Evolutionary conservation across 2,113 vertebrate species (phyloP).

Genomic region (Marmota monax): DNA sequence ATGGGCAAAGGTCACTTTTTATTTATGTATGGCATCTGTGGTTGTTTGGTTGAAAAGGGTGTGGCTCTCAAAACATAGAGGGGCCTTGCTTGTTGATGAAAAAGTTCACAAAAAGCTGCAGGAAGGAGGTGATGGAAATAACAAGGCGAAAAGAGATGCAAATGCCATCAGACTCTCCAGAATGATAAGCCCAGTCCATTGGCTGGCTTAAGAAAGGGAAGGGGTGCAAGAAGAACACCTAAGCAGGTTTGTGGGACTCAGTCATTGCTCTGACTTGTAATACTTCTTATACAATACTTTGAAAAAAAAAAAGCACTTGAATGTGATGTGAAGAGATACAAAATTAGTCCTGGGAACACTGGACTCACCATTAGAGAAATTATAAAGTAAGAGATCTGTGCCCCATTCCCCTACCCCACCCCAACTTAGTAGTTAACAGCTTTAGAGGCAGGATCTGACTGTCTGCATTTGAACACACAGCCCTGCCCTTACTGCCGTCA

Average conservation of each 20-base stretch:
- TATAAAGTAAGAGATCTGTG: neutral
- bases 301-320: neutral
- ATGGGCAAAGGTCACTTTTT: constrained; percentile 86
- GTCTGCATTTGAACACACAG: neutral
- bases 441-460: neutral
- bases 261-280: neutral
- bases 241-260: neutral
- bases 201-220: neutral
- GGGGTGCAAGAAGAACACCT: neutral
- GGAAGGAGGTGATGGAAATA: neutral
- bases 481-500: neutral
- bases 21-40: constrained; percentile 75
- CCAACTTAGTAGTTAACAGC: neutral
- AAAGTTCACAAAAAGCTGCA: neutral
- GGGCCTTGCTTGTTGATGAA: neutral
- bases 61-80: constrained; percentile 77
- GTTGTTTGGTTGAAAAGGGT: constrained; percentile 79
- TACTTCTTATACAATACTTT: neutral
- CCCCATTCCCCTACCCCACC: neutral
- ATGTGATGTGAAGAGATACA: neutral
- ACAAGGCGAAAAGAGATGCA: neutral
- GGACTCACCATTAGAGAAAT: neutral
- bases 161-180: neutral
- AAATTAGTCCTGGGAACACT: neutral
- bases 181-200: neutral